Evolutionary conservation across 2,113 vertebrate genomes (phyloP), one percentile per base, ranked within the genome.

Genomic region (Garra rufa): DNA sequence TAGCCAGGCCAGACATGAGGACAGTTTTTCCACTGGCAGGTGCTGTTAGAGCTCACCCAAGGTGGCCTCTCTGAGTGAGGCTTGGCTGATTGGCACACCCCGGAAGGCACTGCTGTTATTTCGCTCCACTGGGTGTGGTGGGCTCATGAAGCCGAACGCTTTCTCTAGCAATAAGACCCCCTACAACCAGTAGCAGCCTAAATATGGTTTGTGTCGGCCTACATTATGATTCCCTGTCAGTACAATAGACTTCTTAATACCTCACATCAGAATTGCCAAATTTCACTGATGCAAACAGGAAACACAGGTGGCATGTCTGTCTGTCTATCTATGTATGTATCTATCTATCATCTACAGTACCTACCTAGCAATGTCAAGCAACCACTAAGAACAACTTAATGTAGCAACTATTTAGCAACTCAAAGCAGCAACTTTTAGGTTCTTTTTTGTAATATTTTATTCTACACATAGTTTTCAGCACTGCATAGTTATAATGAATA

Each of bases 41-140:
- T 44, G n/a, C 65, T 50, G 80, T 73, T 70, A 78, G 65, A 81
- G 57, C n/a, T 61, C 44, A 65, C 46, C 13, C 24, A 48, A 44
- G 69, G 80, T 74, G 57, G 75, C 34, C 38, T 10, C 50, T 77
- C 28, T 15, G 77, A 80, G 83, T 15, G 26, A 21, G 57, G 38
- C 48, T 46, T 59, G 55, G 75, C 69, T 59, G 73, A 86, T 69
- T 73, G 46, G 19, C 52, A 38, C 71, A 63, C 48, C 80, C 71
- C 46, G 4, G 76, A 82, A 85, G 81, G 48, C 79, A 82, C 41
- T 71, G 70, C 26, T 83, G 30, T 46, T 76, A 70, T 74, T 69
- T 79, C 78, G 30, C 83, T 87, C 63, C 81, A 63, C 67, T 61
- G 74, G 84, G 67, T 85, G 84, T 83, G 59, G 71, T 59, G 38